Evolutionary conservation across 2,113 vertebrate species (phyloP).

Genomic region (Brachirus orientalis): DNA sequence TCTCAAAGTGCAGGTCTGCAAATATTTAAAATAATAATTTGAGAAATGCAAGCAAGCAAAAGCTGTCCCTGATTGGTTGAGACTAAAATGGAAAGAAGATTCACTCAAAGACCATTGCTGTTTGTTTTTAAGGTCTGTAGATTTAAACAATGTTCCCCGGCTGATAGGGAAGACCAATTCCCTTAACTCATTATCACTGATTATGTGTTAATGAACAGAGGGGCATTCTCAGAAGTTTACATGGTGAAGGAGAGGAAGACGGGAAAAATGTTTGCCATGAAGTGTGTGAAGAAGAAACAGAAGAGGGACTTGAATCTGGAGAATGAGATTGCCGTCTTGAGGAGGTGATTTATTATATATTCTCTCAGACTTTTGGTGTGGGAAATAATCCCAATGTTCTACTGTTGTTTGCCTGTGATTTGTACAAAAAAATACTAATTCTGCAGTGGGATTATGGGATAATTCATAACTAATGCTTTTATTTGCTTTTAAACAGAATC

Average conservation of each 20-base stretch:
- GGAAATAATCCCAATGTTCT: neutral
- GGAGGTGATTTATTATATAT: conserved; percentile 79
- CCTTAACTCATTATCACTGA: neutral
- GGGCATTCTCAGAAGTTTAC: conserved; percentile 96
- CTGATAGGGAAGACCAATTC: too few relatives aligned
- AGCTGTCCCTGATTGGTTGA: too few relatives aligned
- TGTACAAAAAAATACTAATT: too few relatives aligned
- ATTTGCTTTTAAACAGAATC: conserved; percentile 82
- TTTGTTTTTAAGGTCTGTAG: too few relatives aligned
- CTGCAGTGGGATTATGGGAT: neutral
- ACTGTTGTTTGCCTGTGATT: too few relatives aligned
- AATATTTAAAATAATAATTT: too few relatives aligned
- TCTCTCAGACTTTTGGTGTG: neutral
- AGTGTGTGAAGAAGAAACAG: conserved; percentile 96
- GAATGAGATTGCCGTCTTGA: conserved; percentile 94
- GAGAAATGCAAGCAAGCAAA: too few relatives aligned
- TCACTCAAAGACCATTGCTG: too few relatives aligned
- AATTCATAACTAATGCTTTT: neutral
- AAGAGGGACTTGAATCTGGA: conserved; percentile 89
- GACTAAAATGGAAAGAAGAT: too few relatives aligned
- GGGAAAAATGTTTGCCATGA: conserved; percentile 91
- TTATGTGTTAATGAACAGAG: conserved; percentile 76
- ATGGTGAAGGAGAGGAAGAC: conserved; percentile 94
- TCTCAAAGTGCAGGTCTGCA: too few relatives aligned
- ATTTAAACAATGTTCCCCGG: too few relatives aligned